Base-by-base conservation (phyloP, 2,888 invertebrate species). In the Pyralis farinalis region DNA sequence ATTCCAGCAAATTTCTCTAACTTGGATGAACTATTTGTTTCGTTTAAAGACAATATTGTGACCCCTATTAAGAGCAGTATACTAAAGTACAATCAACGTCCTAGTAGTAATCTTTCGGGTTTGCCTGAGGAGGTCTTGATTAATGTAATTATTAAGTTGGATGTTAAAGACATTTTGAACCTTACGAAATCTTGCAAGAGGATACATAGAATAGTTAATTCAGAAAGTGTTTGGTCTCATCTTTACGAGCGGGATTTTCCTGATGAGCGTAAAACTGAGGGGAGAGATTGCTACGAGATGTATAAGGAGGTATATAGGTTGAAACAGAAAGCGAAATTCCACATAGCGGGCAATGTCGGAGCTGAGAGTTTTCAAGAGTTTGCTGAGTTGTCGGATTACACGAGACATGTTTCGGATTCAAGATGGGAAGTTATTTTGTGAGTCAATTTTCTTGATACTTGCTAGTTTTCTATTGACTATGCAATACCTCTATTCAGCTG, bases 181-280 rank as follows among this genome's bases (percentile, higher is more conserved):
- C 34, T 66, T 5, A 53, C 63, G 0, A 49, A 65, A 49, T 57
- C 56, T 30, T 71, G 66, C 50, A 62, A 58, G 45, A 64, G 58
- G 42, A 41, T 72, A 30, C 47, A 59, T 42, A 48, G 49, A 40
- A 47, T 63, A 41, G 48, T 63, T 29, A 58, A 59, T 36, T 51
- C 59, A 20, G 63, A 69, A 41, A 43, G 48, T n/a, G 48, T 72
- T 12, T 72, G 74, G 74, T 55, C 37, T 20, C 49, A 40, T 16
- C 55, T 75, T 42, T 67, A 47, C 30, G 57, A 46, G 36, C 57
- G 71, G 46, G 74, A 74, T 62, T 73, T 71, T 46, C 42, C 55
- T 8, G 47, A 44, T 37, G 42, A 47, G 44, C 42, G 40, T 43
- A 50, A 56, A 45, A 45, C 38, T 42, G 53, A 43, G 1, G 52